Base-by-base conservation (phyloP, 2,888 invertebrate genomes). In the Anthophora plumipes region DNA sequence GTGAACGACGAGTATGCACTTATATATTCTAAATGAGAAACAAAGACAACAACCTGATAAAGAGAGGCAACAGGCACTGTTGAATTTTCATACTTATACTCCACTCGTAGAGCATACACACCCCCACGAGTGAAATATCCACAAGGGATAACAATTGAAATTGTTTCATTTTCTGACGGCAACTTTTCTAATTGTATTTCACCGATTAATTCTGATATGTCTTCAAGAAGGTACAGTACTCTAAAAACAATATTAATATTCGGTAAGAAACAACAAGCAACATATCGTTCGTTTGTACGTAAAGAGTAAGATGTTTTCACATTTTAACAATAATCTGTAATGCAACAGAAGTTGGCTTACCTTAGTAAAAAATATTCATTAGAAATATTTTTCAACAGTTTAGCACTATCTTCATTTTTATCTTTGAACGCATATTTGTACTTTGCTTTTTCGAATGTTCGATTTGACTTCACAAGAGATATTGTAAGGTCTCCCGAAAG, bases 401-500 rank as follows among this genome's bases (percentile, higher is more conserved):
- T 37, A 31, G 37, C 17, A 41, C 43, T 17, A 14, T 22, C 46
- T 9, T 11, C 37, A 7, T 20, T 46, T 17, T 50, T 61, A n/a
- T 41, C 46, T 14, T 68, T 60, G 6, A 70, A 68, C 12, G 55
- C 67, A n/a, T 67, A 41, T 54, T 52, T 59, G 46, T 39, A 73
- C 37, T 60, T 22, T 46, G 37, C 37, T 48, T 70, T 67, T n/a
- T 48, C 25, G 8, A 50, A 63, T 1, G 31, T 57, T 46, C 82
- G 66, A 39, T 76, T 50, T 5, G 74, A 72, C 31, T 77, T 94
- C 64, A 93, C 90, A 88, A 97, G 95, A 92, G 95, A 95, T 86
- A 97, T 95, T 92, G 96, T 96, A 78, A 97, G 95, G 93, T 97
- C 97, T 84, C 97, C 97, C 86, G 96, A 96, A 88, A 97, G 94